Conservation (phyloP, 2,888 invertebrate genomes). For the Junonia oenone region DNA sequence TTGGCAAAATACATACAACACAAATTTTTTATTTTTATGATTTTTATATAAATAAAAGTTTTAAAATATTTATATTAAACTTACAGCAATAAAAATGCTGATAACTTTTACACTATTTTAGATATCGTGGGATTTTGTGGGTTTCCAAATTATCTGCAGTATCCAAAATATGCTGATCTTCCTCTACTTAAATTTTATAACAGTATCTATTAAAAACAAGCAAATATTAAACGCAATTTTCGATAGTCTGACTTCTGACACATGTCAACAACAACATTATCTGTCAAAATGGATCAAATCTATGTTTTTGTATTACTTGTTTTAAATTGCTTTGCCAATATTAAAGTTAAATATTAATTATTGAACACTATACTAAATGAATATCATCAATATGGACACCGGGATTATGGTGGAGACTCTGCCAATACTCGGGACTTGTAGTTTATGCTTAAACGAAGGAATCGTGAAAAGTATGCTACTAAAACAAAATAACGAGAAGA, state of each 20-base stretch:
- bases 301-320: not conserved
- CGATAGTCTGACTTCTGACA: not conserved
- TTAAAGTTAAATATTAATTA: conserved; percentile 2
- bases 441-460: conserved; percentile 62
- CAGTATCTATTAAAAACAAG: too few relatives aligned
- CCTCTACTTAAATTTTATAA: too few relatives aligned
- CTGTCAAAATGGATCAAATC: not conserved
- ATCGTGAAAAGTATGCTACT: conserved; percentile 64
- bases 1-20: too few relatives aligned
- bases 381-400: conserved; percentile 29
- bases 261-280: not conserved
- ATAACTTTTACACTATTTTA: too few relatives aligned
- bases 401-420: conserved; percentile 62
- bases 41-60: too few relatives aligned
- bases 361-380: not conserved
- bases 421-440: conserved; percentile 62
- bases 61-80: too few relatives aligned
- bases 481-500: conserved; percentile 42
- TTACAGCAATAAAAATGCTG: too few relatives aligned
- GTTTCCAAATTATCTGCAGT: too few relatives aligned
- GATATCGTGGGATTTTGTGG: too few relatives aligned
- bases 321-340: not conserved
- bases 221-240: not conserved
- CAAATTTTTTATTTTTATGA: too few relatives aligned
- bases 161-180: too few relatives aligned